Conservation (phyloP, 2,113 vertebrate species). For the Stomatorhinus ivindoensis region DNA sequence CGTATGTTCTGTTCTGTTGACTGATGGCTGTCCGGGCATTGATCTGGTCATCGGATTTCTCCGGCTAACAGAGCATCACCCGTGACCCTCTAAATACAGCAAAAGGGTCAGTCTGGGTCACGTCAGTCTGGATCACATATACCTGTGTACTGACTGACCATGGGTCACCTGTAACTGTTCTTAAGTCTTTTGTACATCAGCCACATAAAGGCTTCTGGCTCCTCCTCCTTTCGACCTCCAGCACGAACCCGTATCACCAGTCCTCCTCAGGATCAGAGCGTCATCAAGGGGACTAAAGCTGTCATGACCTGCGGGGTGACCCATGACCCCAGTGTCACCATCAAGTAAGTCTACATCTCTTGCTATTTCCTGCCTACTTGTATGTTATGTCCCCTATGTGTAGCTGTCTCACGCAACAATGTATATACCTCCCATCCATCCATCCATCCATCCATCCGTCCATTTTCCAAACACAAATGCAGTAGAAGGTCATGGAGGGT, state of each 20-base stretch:
- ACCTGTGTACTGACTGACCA: not conserved
- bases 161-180: not conserved
- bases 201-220: not conserved
- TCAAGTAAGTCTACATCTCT: conserved; percentile 63
- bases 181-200: not conserved
- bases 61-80: not conserved
- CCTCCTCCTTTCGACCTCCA: conserved; percentile 37
- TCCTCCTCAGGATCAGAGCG: conserved; percentile 86
- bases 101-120: not conserved
- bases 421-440: not conserved
- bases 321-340: conserved; percentile 79
- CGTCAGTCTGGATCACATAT: not conserved
- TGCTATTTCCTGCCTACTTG: not conserved
- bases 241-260: conserved; percentile 87
- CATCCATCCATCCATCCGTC: not conserved
- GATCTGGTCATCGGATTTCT: not conserved
- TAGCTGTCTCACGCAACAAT: not conserved
- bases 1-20: not conserved
- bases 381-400: not conserved
- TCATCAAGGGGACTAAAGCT: conserved; percentile 96
- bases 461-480: not conserved
- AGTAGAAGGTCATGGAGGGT: not conserved
- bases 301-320: conserved; percentile 87
- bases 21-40: not conserved
- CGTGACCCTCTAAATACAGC: not conserved